phyloP scores from a whole-genome alignment of 2,888 invertebrate species.

The Plusia festucae region DNA sequence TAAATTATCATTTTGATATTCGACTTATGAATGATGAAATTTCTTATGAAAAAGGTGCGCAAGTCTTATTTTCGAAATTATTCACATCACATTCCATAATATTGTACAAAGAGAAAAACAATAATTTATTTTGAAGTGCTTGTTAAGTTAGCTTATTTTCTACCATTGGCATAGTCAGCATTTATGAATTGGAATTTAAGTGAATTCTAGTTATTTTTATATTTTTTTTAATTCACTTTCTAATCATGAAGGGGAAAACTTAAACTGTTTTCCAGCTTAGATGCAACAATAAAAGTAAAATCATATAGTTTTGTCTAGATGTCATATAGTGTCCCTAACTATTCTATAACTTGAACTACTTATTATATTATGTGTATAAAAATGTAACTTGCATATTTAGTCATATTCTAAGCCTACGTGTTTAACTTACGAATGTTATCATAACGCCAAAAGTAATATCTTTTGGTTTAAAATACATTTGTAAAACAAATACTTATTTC shows the following conservation, averaged over 20 bases:
- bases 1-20: slow-evolving; percentile 33
- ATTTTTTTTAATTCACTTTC: slow-evolving; percentile 26
- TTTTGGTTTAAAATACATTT: slow-evolving; percentile 51
- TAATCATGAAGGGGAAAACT: slow-evolving; percentile 31
- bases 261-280: slow-evolving; percentile 26
- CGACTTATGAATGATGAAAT: slow-evolving; percentile 49
- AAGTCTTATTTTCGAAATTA: slow-evolving; percentile 68
- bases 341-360: slow-evolving; percentile 48
- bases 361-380: slow-evolving; percentile 62
- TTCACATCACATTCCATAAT: slow-evolving; percentile 85
- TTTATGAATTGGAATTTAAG: slow-evolving; percentile 65
- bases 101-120: slow-evolving; percentile 75
- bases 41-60: slow-evolving; percentile 79
- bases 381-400: slow-evolving; percentile 60
- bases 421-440: slow-evolving; percentile 49
- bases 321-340: slow-evolving; percentile 49
- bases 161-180: slow-evolving; percentile 68
- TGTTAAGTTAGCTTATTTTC: slow-evolving; percentile 47
- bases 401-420: slow-evolving; percentile 56
- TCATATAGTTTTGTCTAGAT: slow-evolving; percentile 51
- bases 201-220: slow-evolving; percentile 56
- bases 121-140: slow-evolving; percentile 61
- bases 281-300: slow-evolving; percentile 32
- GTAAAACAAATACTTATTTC: slow-evolving; percentile 48
- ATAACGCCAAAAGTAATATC: slow-evolving; percentile 30